Conservation (phyloP, 2,888 invertebrate species). For the Dioctria linearis region DNA sequence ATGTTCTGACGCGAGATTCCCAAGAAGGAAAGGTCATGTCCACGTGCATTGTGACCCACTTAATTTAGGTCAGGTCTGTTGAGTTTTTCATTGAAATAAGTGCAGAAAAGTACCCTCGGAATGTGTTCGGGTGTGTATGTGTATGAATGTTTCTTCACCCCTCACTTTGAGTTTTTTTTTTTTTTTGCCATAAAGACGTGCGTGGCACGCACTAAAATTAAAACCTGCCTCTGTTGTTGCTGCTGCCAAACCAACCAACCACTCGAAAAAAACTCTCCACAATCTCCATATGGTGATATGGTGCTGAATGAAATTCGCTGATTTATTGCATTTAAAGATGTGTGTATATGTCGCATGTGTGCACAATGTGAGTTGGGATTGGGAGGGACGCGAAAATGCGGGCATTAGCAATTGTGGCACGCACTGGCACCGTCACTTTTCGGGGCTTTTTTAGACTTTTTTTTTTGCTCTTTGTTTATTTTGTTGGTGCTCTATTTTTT, state of each 20-base stretch:
- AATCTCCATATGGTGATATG: neutral
- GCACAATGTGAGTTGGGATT: neutral
- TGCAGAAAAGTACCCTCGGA: neutral
- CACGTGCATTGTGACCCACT: neutral
- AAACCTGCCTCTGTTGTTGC: neutral
- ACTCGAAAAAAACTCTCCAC: neutral
- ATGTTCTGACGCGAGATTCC: neutral
- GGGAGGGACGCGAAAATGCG: constrained; percentile 8
- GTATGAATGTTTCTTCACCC: neutral
- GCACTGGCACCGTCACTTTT: neutral
- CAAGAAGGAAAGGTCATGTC: constrained; percentile 7
- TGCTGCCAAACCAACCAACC: neutral
- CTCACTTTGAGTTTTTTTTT: too few species aligned
- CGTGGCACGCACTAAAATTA: neutral
- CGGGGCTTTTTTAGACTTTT: neutral
- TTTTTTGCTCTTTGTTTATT: neutral
- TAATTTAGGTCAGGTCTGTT: neutral
- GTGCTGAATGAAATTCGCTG: neutral
- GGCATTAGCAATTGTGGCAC: constrained; percentile 19
- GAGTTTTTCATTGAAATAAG: neutral
- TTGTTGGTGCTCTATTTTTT: neutral
- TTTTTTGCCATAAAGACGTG: neutral
- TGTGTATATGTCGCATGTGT: too few species aligned
- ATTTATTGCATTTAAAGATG: neutral
- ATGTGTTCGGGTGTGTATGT: neutral